A percentile compares a stretch with the other conserved stretches of the same genome.
Evolutionary conservation across 2,888 invertebrate species (phyloP).

Genomic region (Campoletis raptor): DNA sequence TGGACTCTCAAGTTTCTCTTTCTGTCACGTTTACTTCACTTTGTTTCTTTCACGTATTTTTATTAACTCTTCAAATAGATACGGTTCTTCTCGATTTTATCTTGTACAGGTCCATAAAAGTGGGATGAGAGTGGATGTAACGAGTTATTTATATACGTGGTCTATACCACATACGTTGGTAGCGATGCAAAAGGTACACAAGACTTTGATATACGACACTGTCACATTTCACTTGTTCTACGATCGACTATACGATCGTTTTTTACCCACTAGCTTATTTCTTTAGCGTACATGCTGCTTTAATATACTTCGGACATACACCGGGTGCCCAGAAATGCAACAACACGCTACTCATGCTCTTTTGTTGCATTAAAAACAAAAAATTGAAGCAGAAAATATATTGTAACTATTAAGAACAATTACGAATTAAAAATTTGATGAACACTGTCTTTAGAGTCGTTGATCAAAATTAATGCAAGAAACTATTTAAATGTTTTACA

Average conservation of each 20-base stretch:
- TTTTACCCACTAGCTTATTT: constrained; percentile 35
- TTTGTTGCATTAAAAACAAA: too few species aligned
- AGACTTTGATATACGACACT: constrained; percentile 54
- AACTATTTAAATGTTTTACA: neutral
- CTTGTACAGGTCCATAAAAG: constrained; percentile 29
- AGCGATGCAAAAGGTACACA: constrained; percentile 35
- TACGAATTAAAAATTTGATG: too few species aligned
- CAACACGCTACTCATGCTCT: neutral
- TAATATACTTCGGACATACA: neutral
- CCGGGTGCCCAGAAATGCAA: neutral
- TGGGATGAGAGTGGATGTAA: constrained; percentile 16
- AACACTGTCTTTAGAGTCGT: neutral
- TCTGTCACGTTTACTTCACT: neutral
- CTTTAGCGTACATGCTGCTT: constrained; percentile 21
- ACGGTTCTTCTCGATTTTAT: constrained; percentile 24
- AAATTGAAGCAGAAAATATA: too few species aligned
- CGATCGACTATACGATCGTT: constrained; percentile 48
- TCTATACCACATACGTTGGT: neutral
- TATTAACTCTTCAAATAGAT: constrained; percentile 16
- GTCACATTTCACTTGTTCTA: constrained; percentile 67
- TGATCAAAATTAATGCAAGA: neutral
- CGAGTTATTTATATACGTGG: constrained; percentile 18
- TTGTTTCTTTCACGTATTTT: constrained; percentile 30
- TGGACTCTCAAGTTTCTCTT: neutral
- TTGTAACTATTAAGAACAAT: too few species aligned